Conservation (phyloP, 1,140 invertebrate genomes). For the Cotesia typhae region DNA sequence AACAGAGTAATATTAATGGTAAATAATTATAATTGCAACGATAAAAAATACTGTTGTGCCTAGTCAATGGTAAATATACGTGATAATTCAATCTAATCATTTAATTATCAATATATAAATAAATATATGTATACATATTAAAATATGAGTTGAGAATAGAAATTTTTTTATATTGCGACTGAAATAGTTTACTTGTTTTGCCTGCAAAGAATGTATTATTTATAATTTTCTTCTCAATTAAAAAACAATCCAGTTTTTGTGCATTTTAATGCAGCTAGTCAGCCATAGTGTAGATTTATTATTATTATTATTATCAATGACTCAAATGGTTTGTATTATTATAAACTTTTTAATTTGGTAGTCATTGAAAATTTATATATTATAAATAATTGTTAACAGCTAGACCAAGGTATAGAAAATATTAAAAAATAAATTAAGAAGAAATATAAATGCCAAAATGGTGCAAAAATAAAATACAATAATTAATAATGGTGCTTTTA, state of each 20-base stretch:
- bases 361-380: not conserved
- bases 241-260: constrained; percentile 10
- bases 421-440: not conserved
- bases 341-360: constrained; percentile 44
- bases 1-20: not conserved
- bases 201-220: not conserved
- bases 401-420: too few relatives aligned
- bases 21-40: too few relatives aligned
- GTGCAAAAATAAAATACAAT: not conserved
- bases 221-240: not conserved
- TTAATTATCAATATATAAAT: not conserved
- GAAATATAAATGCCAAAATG: not conserved
- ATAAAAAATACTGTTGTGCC: too few relatives aligned
- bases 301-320: constrained; percentile 17
- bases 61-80: too few relatives aligned
- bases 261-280: constrained; percentile 26
- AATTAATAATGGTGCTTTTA: constrained; percentile 10
- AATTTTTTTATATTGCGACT: too few relatives aligned
- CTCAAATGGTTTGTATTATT: constrained; percentile 52
- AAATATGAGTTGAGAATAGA: too few relatives aligned
- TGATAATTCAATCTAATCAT: too few relatives aligned
- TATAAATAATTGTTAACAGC: not conserved
- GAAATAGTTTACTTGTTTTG: not conserved
- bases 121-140: constrained; percentile 6
- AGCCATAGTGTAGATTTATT: not conserved